These are phyloP conservation scores for Drosophila demipolita DNA, from an alignment of 2,888 invertebrate genomes.

Conservation along the genomic window DNA sequence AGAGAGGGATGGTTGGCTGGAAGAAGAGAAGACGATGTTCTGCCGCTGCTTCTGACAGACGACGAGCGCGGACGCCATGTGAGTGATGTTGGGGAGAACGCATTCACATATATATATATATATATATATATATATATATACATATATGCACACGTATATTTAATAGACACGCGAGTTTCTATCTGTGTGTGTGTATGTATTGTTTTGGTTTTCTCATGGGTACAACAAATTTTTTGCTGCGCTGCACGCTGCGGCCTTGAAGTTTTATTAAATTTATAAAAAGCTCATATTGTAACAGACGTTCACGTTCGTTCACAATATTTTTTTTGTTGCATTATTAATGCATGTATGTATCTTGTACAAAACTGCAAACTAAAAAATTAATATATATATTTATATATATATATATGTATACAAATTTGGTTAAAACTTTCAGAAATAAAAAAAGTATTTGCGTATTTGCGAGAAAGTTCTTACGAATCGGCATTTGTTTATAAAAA, in stretches of 20 bases:
- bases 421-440: conserved; percentile 1
- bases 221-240: conserved; percentile 60
- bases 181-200: conserved; percentile 41
- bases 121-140: conserved; percentile 13
- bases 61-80: conserved; percentile 50
- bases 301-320: conserved; percentile 30
- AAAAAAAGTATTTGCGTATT: neutral
- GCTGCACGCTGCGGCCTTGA: conserved; percentile 73
- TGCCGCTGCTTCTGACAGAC: conserved; percentile 42
- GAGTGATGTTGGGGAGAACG: conserved; percentile 51
- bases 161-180: conserved; percentile 19
- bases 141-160: conserved; percentile 15
- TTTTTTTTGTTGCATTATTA: conserved; percentile 19
- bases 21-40: conserved; percentile 8
- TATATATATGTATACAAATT: neutral
- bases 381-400: neutral
- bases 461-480: neutral
- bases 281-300: conserved; percentile 45
- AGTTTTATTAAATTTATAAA: conserved; percentile 79
- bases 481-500: neutral
- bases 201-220: conserved; percentile 68
- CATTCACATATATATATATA: conserved; percentile 14
- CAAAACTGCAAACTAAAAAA: neutral
- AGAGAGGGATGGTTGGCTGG: neutral
- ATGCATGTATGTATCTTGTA: conserved; percentile 9